Base-by-base conservation (phyloP, 2,113 vertebrate genomes). In the Pseudorectes ferrugineus region DNA sequence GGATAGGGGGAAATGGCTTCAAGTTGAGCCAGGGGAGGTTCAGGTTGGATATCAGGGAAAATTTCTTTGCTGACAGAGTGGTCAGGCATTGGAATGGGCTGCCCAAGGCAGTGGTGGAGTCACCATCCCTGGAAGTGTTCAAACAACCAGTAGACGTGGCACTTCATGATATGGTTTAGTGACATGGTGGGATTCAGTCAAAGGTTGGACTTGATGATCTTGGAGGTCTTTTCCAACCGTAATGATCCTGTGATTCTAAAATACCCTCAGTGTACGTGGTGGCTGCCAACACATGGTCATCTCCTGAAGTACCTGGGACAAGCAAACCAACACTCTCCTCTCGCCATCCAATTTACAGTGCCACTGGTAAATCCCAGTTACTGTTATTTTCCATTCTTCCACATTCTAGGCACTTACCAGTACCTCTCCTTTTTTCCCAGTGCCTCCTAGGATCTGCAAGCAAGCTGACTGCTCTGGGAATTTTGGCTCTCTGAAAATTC, bases 181-280 rank as follows among this genome's bases (percentile, higher is more conserved):
- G 55, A 29, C 33, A 36, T 5, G n/a, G 14, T 10, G 23, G 58
- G n/a, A 28, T 46, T 73, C 38, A 52, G n/a, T 19, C 52, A 35
- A 28, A 55, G 49, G 40, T 2, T 54, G 48, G 33, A 72, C 26
- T 33, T 26, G 79, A 62, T 54, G n/a, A 6, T 43, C 45, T 13
- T n/a, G 20, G 25, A 70, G 54, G 16, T 24, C 15, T 82, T 51
- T 59, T 51, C 54, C 45, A 73, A 33, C 18, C n/a, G 38, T 18
- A 19, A 31, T 1, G 9, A 55, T 12, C 10, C 49, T 40, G 24
- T n/a, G 40, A 65, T 15, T 55, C 29, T 35, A 9, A 46, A 54
- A n/a, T 4, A 23, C 6, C 45, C 0, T 0, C 40, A 33, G 57
- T 8, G 43, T 2, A 19, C 5, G 3, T 26, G 58, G 19, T 4